Percentiles rank a stretch among this genome's conserved stretches.
phyloP scores from a whole-genome alignment of 2,888 invertebrate genomes.

The Ophonus ardosiacus region DNA sequence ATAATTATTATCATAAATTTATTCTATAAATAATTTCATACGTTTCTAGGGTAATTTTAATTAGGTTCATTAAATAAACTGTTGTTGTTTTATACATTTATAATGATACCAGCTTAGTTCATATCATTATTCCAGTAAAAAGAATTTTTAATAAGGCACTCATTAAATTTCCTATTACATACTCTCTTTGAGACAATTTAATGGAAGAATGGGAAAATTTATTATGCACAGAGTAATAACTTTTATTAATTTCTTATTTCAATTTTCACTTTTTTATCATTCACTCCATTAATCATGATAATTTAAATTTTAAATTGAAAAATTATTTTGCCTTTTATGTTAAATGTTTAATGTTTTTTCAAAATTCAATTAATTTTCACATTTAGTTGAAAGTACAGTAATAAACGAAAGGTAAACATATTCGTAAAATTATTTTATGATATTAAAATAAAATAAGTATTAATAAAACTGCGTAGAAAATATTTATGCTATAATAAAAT shows the following conservation, averaged over 20 bases:
- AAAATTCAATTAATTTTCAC: background rate
- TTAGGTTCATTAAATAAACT: background rate
- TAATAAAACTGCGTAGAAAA: no score
- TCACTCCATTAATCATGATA: background rate
- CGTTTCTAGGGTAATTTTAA: background rate
- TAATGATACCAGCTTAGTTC: background rate
- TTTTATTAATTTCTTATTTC: conserved; percentile 10
- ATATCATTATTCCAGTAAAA: background rate
- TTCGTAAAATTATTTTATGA: no score
- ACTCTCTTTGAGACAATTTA: conserved; percentile 16
- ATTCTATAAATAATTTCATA: background rate
- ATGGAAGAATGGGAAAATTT: conserved; percentile 6
- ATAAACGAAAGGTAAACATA: background rate
- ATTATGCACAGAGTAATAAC: background rate
- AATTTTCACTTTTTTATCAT: background rate
- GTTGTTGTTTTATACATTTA: background rate
- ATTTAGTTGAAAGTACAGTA: background rate
- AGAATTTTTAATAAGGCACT: background rate
- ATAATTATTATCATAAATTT: background rate
- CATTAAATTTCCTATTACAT: conserved; percentile 7
- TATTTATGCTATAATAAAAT: no score
- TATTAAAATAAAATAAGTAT: no score
- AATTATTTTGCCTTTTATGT: background rate
- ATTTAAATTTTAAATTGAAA: background rate
- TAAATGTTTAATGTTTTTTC: background rate